phyloP scores from a whole-genome alignment of 2,113 vertebrate genomes.

The Jacana jacana region DNA sequence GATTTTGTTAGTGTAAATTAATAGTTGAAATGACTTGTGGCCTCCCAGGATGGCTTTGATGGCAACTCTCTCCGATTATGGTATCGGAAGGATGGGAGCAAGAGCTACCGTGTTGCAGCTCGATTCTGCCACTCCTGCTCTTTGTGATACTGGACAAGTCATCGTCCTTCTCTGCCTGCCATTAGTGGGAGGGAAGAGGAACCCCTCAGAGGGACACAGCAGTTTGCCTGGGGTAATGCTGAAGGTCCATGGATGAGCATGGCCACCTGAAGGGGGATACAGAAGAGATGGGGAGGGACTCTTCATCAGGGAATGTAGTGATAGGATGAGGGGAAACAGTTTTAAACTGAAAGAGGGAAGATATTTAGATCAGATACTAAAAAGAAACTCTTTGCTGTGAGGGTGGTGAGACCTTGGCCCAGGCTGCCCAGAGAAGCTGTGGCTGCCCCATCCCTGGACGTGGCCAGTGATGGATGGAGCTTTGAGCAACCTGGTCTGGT shows the following conservation, averaged over 20 bases:
- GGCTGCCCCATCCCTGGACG: too few relatives aligned
- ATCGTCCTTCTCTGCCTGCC: neutral
- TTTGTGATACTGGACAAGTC: neutral
- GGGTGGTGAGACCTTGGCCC: too few relatives aligned
- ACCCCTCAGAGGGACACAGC: neutral
- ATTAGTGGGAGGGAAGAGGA: neutral
- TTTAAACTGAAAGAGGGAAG: too few relatives aligned
- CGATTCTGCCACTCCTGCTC: neutral
- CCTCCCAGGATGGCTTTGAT: constrained; percentile 4
- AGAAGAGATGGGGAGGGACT: too few relatives aligned
- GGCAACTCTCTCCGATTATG: neutral
- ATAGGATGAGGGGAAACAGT: too few relatives aligned
- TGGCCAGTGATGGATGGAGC: too few relatives aligned
- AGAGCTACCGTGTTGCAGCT: neutral
- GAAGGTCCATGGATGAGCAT: accelerated
- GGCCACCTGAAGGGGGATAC: neutral
- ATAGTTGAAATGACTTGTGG: constrained; percentile 17
- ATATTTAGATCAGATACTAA: too few relatives aligned
- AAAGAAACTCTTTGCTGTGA: too few relatives aligned
- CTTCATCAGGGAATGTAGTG: too few relatives aligned
- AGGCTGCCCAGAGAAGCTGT: too few relatives aligned
- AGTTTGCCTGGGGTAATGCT: neutral
- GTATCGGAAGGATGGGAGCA: neutral
- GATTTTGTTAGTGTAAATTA: constrained; percentile 30
- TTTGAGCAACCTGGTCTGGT: too few relatives aligned